phyloP scores from a whole-genome alignment of 2,113 vertebrate species.

The Corythoichthys haematopterus region DNA sequence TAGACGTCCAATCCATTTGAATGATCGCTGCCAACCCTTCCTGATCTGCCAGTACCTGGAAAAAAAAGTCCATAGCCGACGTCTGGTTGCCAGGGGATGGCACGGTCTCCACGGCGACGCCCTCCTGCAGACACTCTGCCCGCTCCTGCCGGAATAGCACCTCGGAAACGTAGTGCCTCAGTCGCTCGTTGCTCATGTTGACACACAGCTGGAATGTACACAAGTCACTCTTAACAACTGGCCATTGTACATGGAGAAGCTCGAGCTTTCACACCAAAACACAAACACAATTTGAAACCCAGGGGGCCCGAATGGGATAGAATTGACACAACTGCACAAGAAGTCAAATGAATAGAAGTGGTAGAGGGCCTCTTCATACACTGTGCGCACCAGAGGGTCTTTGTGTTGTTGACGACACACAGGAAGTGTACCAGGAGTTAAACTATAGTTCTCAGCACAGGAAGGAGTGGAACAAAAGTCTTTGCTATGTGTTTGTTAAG shows the following conservation, averaged over 20 bases:
- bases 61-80: constrained; percentile 87
- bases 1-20: too few species aligned
- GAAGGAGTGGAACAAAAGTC: constrained; percentile 10
- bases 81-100: constrained; percentile 79
- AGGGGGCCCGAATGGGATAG: not conserved
- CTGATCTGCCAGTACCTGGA: constrained; percentile 75
- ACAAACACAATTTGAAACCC: constrained; percentile 17
- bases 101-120: constrained; percentile 84
- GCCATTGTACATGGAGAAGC: constrained; percentile 8
- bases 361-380: not conserved
- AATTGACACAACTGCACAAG: not conserved
- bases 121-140: constrained; percentile 88
- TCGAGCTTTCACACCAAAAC: not conserved
- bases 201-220: constrained; percentile 82
- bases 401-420: not conserved
- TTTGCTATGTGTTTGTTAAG: not conserved
- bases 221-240: constrained; percentile 23
- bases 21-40: not conserved
- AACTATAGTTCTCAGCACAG: constrained; percentile 15
- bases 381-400: not conserved
- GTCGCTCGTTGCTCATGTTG: constrained; percentile 94
- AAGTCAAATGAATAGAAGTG: not conserved
- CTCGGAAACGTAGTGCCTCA: constrained; percentile 84
- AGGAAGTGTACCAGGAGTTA: not conserved
- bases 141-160: constrained; percentile 91